A percentile compares a stretch with the other conserved stretches of the same genome.
Conservation (phyloP, 1,140 invertebrate genomes). For the Venustaconcha ellipsiformis region DNA sequence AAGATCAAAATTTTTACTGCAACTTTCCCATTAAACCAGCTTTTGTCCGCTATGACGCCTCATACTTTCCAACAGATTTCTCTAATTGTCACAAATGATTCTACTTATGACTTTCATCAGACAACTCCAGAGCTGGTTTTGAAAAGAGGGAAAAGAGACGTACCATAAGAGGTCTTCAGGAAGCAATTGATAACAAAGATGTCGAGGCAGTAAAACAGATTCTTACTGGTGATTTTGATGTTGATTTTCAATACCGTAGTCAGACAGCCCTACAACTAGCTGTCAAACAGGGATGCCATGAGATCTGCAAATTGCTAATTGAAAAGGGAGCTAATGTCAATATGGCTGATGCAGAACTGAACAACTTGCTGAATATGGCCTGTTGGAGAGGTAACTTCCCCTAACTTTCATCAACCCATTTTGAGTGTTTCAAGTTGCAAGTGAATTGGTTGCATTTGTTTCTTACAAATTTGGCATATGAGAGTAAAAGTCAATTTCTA, state of each 20-base stretch:
- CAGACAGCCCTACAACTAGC: slow-evolving; percentile 64
- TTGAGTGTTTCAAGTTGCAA: too few relatives aligned
- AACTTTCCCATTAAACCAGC: too few relatives aligned
- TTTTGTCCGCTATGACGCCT: too few relatives aligned
- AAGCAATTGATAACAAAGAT: slow-evolving; percentile 56
- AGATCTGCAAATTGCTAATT: slow-evolving; percentile 60
- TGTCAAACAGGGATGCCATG: slow-evolving; percentile 50
- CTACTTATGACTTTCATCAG: not conserved
- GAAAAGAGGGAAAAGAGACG: slow-evolving; percentile 30
- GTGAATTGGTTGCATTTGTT: too few relatives aligned
- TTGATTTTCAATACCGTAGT: slow-evolving; percentile 65
- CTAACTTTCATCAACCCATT: too few relatives aligned
- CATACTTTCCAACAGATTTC: too few relatives aligned
- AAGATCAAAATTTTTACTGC: too few relatives aligned
- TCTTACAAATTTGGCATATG: too few relatives aligned
- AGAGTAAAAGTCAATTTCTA: too few relatives aligned
- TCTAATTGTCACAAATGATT: too few relatives aligned
- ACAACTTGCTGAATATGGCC: slow-evolving; percentile 62
- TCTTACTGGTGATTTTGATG: slow-evolving; percentile 56
- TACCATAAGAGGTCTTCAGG: slow-evolving; percentile 44
- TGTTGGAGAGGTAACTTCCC: slow-evolving; percentile 42
- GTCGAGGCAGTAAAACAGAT: slow-evolving; percentile 44
- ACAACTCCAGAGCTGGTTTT: slow-evolving; percentile 27
- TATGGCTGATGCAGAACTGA: slow-evolving; percentile 56
- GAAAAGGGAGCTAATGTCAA: slow-evolving; percentile 63